Evolutionary conservation across 2,888 invertebrate species (phyloP).

Genomic region (Uropetala carovei): DNA sequence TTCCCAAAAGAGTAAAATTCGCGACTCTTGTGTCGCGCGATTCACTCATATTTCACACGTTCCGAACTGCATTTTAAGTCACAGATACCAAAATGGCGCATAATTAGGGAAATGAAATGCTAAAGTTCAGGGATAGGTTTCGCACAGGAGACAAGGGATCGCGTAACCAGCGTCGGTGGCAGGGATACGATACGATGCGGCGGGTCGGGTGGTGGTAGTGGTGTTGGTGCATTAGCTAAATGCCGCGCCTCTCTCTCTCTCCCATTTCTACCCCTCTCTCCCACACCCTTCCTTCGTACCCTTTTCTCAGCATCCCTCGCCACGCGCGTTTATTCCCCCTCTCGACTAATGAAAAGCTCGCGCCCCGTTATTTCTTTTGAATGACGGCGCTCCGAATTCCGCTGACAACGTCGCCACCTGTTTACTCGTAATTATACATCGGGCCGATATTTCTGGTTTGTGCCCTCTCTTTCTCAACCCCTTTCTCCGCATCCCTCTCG

Average conservation of each 20-base stretch:
- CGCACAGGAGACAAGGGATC: not conserved
- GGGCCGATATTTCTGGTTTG: not conserved
- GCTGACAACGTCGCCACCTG: conserved; percentile 33
- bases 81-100: not conserved
- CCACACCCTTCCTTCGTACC: not conserved
- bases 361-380: conserved; percentile 18
- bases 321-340: no score
- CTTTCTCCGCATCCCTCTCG: not conserved
- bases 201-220: not conserved
- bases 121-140: not conserved
- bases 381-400: conserved; percentile 31
- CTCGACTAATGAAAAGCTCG: conserved; percentile 18
- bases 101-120: conserved; percentile 19
- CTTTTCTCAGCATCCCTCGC: no score
- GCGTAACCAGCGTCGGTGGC: not conserved
- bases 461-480: not conserved
- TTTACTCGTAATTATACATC: conserved; percentile 37
- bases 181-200: not conserved
- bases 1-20: no score
- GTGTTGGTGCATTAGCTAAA: no score
- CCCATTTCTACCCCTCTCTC: not conserved
- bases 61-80: not conserved
- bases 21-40: not conserved
- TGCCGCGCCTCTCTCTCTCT: not conserved
- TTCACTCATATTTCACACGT: conserved; percentile 37